phyloP scores from a whole-genome alignment of 2,888 invertebrate genomes.

The Epirrhoe tristata region DNA sequence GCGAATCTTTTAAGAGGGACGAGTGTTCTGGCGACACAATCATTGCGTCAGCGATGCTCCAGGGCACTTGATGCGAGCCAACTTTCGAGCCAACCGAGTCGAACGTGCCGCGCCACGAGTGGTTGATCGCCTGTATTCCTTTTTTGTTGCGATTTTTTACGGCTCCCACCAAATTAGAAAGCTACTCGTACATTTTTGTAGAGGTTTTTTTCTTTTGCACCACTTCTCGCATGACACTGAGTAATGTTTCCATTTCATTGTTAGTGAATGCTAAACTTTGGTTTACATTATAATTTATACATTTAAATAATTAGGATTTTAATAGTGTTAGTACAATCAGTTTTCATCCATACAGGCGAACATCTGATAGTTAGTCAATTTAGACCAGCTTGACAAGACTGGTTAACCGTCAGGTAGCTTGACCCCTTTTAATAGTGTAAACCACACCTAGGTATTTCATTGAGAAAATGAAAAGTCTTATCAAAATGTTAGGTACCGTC shows the following conservation, averaged over 20 bases:
- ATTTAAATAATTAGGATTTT: not conserved
- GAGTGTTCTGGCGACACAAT: conserved; percentile 62
- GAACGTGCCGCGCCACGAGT: conserved; percentile 53
- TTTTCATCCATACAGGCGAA: too few species aligned
- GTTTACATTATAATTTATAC: not conserved
- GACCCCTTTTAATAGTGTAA: too few species aligned
- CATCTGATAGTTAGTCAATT: too few species aligned
- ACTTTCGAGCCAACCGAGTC: conserved; percentile 53
- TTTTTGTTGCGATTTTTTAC: conserved; percentile 52
- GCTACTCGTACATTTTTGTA: conserved; percentile 17
- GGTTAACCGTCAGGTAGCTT: too few species aligned
- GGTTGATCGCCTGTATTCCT: conserved; percentile 47
- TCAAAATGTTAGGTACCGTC: too few species aligned
- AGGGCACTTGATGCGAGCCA: conserved; percentile 55
- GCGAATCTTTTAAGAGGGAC: conserved; percentile 61
- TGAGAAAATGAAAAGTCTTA: too few species aligned
- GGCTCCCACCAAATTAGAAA: conserved; percentile 7
- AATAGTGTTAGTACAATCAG: too few species aligned
- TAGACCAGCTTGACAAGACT: too few species aligned
- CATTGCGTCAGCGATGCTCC: conserved; percentile 69
- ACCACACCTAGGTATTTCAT: too few species aligned
- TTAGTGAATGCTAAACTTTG: not conserved
- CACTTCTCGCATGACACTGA: not conserved
- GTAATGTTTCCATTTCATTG: not conserved
- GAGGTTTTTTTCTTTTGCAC: not conserved